Evolutionary conservation across 1,140 invertebrate species (phyloP).

Genomic region (Halesus radiatus): DNA sequence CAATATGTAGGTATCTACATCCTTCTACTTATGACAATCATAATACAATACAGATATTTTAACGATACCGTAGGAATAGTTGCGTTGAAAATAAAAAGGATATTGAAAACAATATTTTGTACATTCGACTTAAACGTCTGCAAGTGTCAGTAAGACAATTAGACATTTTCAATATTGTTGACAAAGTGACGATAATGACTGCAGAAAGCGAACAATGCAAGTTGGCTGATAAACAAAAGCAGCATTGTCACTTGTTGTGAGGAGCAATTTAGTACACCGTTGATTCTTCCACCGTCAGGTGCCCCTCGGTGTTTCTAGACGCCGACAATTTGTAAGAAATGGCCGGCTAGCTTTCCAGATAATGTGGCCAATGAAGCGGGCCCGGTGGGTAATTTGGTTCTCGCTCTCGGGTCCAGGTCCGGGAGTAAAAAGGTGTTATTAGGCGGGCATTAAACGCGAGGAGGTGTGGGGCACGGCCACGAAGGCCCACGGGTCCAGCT

Average conservation of each 20-base stretch:
- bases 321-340: background rate
- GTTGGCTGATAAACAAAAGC: background rate
- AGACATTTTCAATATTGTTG: too few relatives aligned
- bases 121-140: too few relatives aligned
- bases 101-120: too few relatives aligned
- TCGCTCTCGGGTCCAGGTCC: background rate
- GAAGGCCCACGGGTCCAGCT: background rate
- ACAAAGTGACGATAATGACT: too few relatives aligned
- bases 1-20: too few relatives aligned
- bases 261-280: too few relatives aligned
- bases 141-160: too few relatives aligned
- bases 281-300: too few relatives aligned
- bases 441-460: slow-evolving; percentile 32
- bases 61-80: too few relatives aligned
- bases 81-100: too few relatives aligned
- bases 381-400: slow-evolving; percentile 12
- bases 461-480: slow-evolving; percentile 26
- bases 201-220: background rate
- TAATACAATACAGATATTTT: too few relatives aligned
- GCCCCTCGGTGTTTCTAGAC: background rate
- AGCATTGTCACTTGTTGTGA: background rate
- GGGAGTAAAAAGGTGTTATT: slow-evolving; percentile 30
- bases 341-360: slow-evolving; percentile 23
- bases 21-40: too few relatives aligned
- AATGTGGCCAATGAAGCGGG: slow-evolving; percentile 20